Evolutionary conservation across 2,888 invertebrate species (phyloP), one percentile per base, ranked within the genome.

Genomic region (Plemyria rubiginata): DNA sequence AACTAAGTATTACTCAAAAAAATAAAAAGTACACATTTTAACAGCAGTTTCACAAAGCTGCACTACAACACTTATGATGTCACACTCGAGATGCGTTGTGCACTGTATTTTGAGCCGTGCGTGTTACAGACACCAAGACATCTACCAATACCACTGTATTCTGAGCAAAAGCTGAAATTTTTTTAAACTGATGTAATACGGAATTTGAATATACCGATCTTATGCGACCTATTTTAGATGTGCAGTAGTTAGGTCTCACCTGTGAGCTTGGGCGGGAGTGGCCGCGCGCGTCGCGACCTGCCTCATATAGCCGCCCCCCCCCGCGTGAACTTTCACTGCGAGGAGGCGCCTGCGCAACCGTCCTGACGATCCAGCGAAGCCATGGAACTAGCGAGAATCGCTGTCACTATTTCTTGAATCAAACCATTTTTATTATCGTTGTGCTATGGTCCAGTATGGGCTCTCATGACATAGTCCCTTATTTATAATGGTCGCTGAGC

Each of bases 271-370:
- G 74, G 74, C 76, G 73, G 78, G 82, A 90, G 88, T 90, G 89
- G 76, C 81, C 89, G 90, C 92, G 92, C 89, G 92, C 81, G 82
- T 79, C 61, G 60, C 74, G 67, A 55, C 62, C 70, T 68, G 68
- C 58, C 82, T 87, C 78, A 87, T 91, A 91, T 88, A 90, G 76
- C 71, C 74, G 60, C 78, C 81, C 83, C 82, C 80, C 79, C 78
- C 65, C 80, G 66, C 69, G 57, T 41, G 70, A 52, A 86, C 88
- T 88, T 89, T 89, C 89, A 87, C 87, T 80, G 71, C 77, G 77
- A 76, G 74, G 73, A 67, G 71, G 78, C 77, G 79, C 79, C 77
- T 84, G 83, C 86, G 85, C 86, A 86, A 86, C 82, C 76, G 75
- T 83, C 86, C 86, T 83, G 82, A 70, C 72, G 73, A 74, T 77